Evolutionary conservation across 2,888 invertebrate genomes (phyloP).

Genomic region (Furcula furcula): DNA sequence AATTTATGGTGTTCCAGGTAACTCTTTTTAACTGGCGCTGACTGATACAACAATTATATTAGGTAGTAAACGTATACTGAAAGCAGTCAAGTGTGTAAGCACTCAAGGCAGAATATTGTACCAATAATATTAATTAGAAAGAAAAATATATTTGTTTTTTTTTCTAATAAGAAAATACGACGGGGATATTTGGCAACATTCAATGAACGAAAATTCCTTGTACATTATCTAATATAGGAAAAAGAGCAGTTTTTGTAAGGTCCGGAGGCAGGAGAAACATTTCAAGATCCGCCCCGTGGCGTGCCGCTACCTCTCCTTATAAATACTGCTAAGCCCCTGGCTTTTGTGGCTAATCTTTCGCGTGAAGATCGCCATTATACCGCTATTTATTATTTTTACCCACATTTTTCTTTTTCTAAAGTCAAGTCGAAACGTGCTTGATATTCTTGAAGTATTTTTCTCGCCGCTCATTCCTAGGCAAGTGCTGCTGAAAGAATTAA

Average conservation of each 20-base stretch:
- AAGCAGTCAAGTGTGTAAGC: too few species aligned
- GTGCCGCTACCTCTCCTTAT: slow-evolving; percentile 75
- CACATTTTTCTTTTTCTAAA: slow-evolving; percentile 68
- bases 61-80: too few species aligned
- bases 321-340: slow-evolving; percentile 78
- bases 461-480: slow-evolving; percentile 43
- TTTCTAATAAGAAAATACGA: too few species aligned
- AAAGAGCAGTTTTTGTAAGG: slow-evolving; percentile 30
- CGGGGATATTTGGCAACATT: slow-evolving; percentile 12
- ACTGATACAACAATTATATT: too few species aligned
- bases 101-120: too few species aligned
- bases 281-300: slow-evolving; percentile 54
- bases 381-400: slow-evolving; percentile 76
- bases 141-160: too few species aligned
- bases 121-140: too few species aligned
- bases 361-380: slow-evolving; percentile 78
- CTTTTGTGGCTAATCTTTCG: slow-evolving; percentile 80
- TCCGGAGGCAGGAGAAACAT: slow-evolving; percentile 36
- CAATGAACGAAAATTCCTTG: slow-evolving; percentile 21
- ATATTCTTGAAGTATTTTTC: slow-evolving; percentile 58
- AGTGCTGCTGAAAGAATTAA: slow-evolving; percentile 61
- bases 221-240: slow-evolving; percentile 23
- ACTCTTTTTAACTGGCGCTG: too few species aligned
- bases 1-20: too few species aligned
- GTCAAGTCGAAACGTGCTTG: slow-evolving; percentile 66